Percentiles rank a stretch among this genome's conserved stretches.
Conservation (phyloP, 2,113 vertebrate species). For the Colistium nudipinnis region DNA sequence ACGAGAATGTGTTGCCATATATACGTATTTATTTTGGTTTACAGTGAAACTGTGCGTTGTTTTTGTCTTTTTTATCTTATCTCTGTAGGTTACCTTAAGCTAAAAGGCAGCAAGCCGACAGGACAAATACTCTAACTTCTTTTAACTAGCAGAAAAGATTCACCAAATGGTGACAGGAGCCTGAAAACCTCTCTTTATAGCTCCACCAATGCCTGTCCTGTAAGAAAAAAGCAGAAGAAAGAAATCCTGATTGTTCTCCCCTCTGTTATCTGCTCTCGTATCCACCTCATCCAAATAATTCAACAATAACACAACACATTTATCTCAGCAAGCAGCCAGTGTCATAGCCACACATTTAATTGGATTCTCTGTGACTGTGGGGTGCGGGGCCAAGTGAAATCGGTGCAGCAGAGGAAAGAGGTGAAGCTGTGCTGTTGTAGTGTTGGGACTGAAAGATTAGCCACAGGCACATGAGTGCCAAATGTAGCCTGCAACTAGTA, state of each 20-base stretch:
- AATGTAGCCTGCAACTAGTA: constrained; percentile 34
- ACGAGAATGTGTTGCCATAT: too few relatives aligned
- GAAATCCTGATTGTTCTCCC: constrained; percentile 41
- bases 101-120: too few relatives aligned
- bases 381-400: neutral
- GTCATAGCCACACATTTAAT: constrained; percentile 49
- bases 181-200: neutral
- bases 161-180: too few relatives aligned
- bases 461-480: constrained; percentile 16
- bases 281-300: constrained; percentile 62
- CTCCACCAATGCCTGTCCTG: neutral
- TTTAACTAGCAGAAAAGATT: too few relatives aligned
- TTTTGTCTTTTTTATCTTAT: too few relatives aligned
- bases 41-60: too few relatives aligned
- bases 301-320: constrained; percentile 68
- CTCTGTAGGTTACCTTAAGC: too few relatives aligned
- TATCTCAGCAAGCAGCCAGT: constrained; percentile 49
- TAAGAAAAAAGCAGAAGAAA: constrained; percentile 14
- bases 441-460: constrained; percentile 21
- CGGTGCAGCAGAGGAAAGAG: constrained; percentile 11
- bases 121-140: too few relatives aligned
- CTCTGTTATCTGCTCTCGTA: constrained; percentile 39
- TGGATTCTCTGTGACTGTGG: constrained; percentile 45
- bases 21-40: too few relatives aligned
- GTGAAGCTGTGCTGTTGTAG: constrained; percentile 5